Evolutionary conservation across 92 coral and sea anemone species (phyloP).

Genomic region (Epizoanthus ramosus): DNA sequence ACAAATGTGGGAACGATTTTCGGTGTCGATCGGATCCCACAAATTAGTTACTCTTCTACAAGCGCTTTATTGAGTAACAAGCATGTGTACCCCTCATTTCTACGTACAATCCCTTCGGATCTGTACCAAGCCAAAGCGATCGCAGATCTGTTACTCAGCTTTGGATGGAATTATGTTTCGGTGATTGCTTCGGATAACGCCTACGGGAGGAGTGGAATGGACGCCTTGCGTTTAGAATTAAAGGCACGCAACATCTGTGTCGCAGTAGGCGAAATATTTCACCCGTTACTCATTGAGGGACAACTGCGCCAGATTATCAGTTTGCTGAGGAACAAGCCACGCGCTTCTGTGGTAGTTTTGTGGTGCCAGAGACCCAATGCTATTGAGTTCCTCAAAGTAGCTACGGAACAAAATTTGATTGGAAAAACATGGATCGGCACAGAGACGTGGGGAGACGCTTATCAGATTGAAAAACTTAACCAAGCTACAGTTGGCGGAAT

Average conservation of each 20-base stretch:
- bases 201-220: slow-evolving; percentile 95
- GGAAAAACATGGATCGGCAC: slow-evolving; percentile 97
- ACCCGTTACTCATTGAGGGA: slow-evolving; percentile 61
- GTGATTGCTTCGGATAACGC: slow-evolving; percentile 91
- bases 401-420: slow-evolving; percentile 60
- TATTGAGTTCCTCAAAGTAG: slow-evolving; percentile 81
- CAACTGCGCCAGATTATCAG: slow-evolving; percentile 65
- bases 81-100: slow-evolving; percentile 72
- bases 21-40: slow-evolving; percentile 83
- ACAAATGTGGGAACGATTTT: slow-evolving; percentile 75
- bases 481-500: slow-evolving; percentile 81
- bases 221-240: slow-evolving; percentile 73
- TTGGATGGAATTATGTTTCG: slow-evolving; percentile 93
- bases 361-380: slow-evolving; percentile 97
- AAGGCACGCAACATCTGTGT: slow-evolving; percentile 75
- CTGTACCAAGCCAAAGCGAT: slow-evolving; percentile 91
- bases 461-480: slow-evolving; percentile 59
- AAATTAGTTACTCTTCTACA: slow-evolving; percentile 96
- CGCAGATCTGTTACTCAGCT: slow-evolving; percentile 80
- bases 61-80: slow-evolving; percentile 89
- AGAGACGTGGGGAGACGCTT: slow-evolving; percentile 97
- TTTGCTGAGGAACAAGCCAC: slow-evolving; percentile 62
- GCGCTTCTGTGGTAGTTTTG: slow-evolving; percentile 75
- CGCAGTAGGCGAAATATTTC: slow-evolving; percentile 78
- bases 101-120: slow-evolving; percentile 98